Conservation (phyloP, 2,797 vertebrate species). For the Pseudopleuronectes americanus region DNA sequence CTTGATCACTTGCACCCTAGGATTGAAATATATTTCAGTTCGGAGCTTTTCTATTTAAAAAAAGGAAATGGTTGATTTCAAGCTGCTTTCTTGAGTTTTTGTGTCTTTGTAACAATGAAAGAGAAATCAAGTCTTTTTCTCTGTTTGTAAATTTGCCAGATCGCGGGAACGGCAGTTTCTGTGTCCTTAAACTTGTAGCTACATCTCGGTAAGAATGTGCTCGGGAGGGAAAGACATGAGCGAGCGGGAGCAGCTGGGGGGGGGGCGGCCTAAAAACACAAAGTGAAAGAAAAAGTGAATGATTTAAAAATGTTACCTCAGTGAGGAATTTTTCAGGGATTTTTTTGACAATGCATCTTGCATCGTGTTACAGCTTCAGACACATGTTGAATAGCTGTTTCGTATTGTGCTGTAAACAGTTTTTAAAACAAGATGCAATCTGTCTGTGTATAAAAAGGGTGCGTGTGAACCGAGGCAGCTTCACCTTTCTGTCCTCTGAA, state of each 20-base stretch:
- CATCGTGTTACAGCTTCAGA: slow-evolving; percentile 91
- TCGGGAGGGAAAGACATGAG: slow-evolving; percentile 37
- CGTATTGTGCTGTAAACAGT: slow-evolving; percentile 90
- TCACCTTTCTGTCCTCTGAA: slow-evolving; percentile 92
- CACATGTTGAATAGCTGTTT: slow-evolving; percentile 89
- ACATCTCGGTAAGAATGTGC: slow-evolving; percentile 73
- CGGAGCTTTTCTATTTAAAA: slow-evolving; percentile 74
- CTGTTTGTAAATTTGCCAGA: slow-evolving; percentile 85
- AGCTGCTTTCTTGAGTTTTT: slow-evolving; percentile 81
- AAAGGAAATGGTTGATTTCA: slow-evolving; percentile 80
- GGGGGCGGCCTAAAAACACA: slow-evolving; percentile 44
- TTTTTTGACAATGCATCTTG: slow-evolving; percentile 91
- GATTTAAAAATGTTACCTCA: slow-evolving; percentile 93
- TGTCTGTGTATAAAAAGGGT: slow-evolving; percentile 87
- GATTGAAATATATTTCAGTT: slow-evolving; percentile 77
- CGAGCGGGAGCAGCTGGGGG: slow-evolving; percentile 44
- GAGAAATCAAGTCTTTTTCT: slow-evolving; percentile 82
- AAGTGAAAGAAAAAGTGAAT: slow-evolving; percentile 76
- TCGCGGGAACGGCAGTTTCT: slow-evolving; percentile 86
- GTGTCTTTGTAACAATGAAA: slow-evolving; percentile 80
- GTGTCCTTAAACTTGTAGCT: slow-evolving; percentile 85
- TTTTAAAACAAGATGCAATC: slow-evolving; percentile 86
- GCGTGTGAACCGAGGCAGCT: slow-evolving; percentile 88
- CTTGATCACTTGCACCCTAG: slow-evolving; percentile 69
- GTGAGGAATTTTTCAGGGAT: slow-evolving; percentile 97